Conservation (phyloP, 2,797 vertebrate species). For the Neosalanx taihuensis region DNA sequence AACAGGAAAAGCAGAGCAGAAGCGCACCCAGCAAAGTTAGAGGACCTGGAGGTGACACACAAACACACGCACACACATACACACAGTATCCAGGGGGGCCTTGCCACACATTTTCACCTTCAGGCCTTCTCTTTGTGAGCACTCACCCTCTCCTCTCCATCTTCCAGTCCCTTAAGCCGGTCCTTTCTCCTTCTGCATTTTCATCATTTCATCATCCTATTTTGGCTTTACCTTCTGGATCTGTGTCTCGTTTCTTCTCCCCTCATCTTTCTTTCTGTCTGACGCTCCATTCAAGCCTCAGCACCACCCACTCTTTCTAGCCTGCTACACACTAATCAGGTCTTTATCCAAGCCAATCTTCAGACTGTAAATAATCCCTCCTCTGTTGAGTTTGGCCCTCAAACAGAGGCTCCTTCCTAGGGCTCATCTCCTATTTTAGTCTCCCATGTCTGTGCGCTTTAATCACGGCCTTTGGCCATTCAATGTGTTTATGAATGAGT, state of each 20-base stretch:
- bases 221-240: neutral
- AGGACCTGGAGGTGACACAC: conserved; percentile 7
- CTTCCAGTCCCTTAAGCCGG: conserved; percentile 4
- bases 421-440: neutral
- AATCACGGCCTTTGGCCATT: neutral
- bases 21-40: conserved; percentile 29
- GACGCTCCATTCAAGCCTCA: neutral
- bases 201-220: too few species aligned
- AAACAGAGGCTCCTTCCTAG: neutral
- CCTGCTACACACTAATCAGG: neutral
- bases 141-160: neutral
- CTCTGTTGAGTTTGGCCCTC: neutral
- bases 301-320: neutral
- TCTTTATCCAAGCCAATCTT: neutral
- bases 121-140: conserved; percentile 3
- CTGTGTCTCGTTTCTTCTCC: neutral
- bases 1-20: conserved; percentile 7
- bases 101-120: conserved; percentile 13
- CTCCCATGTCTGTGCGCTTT: neutral
- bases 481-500: neutral
- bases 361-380: neutral
- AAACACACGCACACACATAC: neutral
- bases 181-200: neutral
- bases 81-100: conserved; percentile 15
- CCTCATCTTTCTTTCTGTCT: neutral